These are phyloP conservation scores for Macaria liturata DNA, from an alignment of 2,888 invertebrate genomes.

Conservation along the genomic window DNA sequence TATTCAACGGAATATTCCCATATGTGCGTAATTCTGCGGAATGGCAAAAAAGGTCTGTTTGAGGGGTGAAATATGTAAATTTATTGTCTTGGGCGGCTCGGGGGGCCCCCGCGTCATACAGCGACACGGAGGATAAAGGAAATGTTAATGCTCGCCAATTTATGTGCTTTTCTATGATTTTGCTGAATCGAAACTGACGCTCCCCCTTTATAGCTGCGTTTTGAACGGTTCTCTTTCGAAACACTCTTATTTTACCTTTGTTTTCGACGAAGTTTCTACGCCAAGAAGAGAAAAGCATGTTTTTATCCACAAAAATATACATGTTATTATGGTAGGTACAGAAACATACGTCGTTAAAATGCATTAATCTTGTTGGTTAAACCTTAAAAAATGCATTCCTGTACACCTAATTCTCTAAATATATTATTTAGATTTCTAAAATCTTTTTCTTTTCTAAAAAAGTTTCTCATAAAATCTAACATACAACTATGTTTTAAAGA, in stretches of 20 bases:
- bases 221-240: slow-evolving; percentile 29
- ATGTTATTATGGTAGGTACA: too few species aligned
- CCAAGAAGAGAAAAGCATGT: too few species aligned
- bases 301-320: too few species aligned
- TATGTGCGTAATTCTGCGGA: slow-evolving; percentile 83
- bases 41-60: slow-evolving; percentile 84
- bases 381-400: too few species aligned
- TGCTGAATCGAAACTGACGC: slow-evolving; percentile 75
- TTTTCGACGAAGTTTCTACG: neutral
- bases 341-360: too few species aligned
- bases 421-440: too few species aligned
- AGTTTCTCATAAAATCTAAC: too few species aligned
- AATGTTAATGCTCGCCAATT: slow-evolving; percentile 83
- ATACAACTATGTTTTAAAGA: too few species aligned
- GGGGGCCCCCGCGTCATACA: slow-evolving; percentile 77
- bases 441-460: too few species aligned
- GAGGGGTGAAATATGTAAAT: slow-evolving; percentile 84
- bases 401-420: too few species aligned
- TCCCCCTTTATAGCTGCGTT: slow-evolving; percentile 66
- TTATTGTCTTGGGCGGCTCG: slow-evolving; percentile 83
- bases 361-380: too few species aligned
- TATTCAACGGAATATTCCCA: slow-evolving; percentile 83
- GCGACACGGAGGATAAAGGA: slow-evolving; percentile 83
- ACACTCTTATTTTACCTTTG: slow-evolving; percentile 30
- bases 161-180: slow-evolving; percentile 84